Base-by-base conservation (phyloP, 35 echinoderm and acorn worm genomes). In the Lytechinus variegatus region DNA sequence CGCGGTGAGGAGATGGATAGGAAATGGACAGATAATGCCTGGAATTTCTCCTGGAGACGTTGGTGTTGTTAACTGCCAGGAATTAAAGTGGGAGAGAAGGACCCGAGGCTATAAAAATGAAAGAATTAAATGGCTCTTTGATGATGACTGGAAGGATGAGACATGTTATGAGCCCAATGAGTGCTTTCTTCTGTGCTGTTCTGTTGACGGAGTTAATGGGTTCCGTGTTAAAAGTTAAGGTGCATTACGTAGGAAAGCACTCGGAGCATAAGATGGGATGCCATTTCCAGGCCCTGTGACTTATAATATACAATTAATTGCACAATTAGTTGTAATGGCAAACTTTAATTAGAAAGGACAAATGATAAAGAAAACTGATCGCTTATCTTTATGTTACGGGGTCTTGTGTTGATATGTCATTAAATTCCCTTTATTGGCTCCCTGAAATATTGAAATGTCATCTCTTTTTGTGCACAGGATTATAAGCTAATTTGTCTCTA, bases 41-140 rank as follows among this genome's bases (percentile, higher is more conserved):
- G 66, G 19, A 79, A 79, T 79, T 79, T 79, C 19, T 79, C 66
- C 66, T 79, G 66, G 66, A 79, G 66, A 19, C 66, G 19, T 16
- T 0, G 19, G n/a, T 79, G 66, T 24, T 79, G 66, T 79, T 79
- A 79, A 79, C 66, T 79, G 66, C 66, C 66, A 79, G 66, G 66
- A 79, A 79, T 79, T 79, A 79, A 79, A 79, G 66, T 79, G 14
- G 66, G 66, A 79, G 66, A 79, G 66, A 79, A 24, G 66, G 66
- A 24, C 66, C 66, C n/a, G 19, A 79, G 66, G 66, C 66, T n/a
- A 79, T 79, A 14, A 79, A 79, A 79, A 79, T 79, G 66, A 79
- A 24, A 79, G 66, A 79, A 79, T 79, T 79, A 79, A 79, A 79
- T 79, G 66, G 66, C 66, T 24, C 66, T 79, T 79, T 79, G 66